Percentiles rank a stretch among this genome's conserved stretches.
Evolutionary conservation across 2,797 vertebrate species (phyloP).

Genomic region (Eulemur rubriventer): DNA sequence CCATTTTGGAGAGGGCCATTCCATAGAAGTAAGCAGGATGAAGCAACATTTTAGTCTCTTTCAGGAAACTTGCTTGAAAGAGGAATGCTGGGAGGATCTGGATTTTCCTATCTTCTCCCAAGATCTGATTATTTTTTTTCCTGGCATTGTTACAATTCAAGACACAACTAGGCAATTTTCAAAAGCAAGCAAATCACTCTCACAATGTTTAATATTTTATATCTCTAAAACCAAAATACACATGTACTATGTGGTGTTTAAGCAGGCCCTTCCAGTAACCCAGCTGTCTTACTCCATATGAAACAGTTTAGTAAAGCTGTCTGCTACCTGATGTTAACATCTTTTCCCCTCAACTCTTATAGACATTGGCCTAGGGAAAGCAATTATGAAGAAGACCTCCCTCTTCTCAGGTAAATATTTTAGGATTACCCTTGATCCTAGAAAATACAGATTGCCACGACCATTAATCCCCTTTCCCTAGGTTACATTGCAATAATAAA

Average conservation of each 20-base stretch:
- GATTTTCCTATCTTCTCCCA: conserved; percentile 1
- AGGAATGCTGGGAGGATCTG: neutral
- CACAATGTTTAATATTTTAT: neutral
- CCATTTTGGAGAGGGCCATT: neutral
- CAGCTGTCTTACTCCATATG: neutral
- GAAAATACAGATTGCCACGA: neutral
- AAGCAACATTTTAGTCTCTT: conserved; percentile 41
- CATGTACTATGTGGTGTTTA: neutral
- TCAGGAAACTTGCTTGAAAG: neutral
- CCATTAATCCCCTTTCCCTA: neutral
- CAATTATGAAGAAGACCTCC: too few species aligned
- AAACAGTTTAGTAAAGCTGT: neutral
- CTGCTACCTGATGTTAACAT: neutral
- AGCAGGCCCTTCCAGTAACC: neutral
- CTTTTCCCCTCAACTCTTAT: neutral
- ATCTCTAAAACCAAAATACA: conserved; percentile 32
- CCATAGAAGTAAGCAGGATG: neutral
- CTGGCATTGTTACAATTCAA: neutral
- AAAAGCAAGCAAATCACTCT: conserved; percentile 40
- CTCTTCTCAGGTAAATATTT: neutral
- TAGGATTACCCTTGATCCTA: neutral
- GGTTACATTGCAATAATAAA: neutral
- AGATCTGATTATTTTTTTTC: conserved; percentile 39
- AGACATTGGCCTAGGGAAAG: too few species aligned
- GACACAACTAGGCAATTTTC: conserved; percentile 45